phyloP scores from a whole-genome alignment of 2,797 vertebrate species.

The Sternarchorhynchus goeldii region DNA sequence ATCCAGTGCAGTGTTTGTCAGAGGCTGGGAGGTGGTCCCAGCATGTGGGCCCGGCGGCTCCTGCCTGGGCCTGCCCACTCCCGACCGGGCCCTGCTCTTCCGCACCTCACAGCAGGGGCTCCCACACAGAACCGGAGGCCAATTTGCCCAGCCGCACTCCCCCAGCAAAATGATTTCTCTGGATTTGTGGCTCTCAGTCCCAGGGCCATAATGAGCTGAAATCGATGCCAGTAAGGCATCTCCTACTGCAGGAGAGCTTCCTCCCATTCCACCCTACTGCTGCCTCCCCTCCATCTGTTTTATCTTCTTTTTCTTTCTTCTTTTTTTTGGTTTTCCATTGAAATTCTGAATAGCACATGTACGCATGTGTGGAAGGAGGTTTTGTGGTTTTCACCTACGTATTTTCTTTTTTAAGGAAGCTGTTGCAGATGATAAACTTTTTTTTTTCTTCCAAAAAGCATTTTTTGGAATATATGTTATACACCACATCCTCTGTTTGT shows the following conservation, averaged over 20 bases:
- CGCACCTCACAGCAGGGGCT: constrained; percentile 74
- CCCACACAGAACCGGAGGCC: constrained; percentile 73
- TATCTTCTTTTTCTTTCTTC: constrained; percentile 22
- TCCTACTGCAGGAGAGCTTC: constrained; percentile 57
- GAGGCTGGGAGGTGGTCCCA: constrained; percentile 75
- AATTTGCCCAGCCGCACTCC: constrained; percentile 70
- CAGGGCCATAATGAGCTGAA: constrained; percentile 77
- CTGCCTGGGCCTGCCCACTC: constrained; percentile 82
- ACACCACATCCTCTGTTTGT: no score
- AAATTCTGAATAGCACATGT: constrained; percentile 10
- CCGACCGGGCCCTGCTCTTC: constrained; percentile 76
- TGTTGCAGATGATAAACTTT: neutral
- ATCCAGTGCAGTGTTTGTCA: constrained; percentile 80
- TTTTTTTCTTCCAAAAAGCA: neutral
- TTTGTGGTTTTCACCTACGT: neutral
- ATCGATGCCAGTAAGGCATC: constrained; percentile 72
- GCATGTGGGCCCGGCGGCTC: constrained; percentile 69
- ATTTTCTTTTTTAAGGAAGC: constrained; percentile 6
- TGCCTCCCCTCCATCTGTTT: constrained; percentile 24
- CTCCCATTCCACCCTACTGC: constrained; percentile 53
- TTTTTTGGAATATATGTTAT: neutral
- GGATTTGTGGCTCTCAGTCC: constrained; percentile 68
- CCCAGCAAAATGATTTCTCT: constrained; percentile 70
- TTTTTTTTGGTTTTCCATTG: neutral
- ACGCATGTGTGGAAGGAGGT: constrained; percentile 3